Base-by-base conservation (phyloP, 2,113 vertebrate genomes). In the Psephotus haematonotus region DNA sequence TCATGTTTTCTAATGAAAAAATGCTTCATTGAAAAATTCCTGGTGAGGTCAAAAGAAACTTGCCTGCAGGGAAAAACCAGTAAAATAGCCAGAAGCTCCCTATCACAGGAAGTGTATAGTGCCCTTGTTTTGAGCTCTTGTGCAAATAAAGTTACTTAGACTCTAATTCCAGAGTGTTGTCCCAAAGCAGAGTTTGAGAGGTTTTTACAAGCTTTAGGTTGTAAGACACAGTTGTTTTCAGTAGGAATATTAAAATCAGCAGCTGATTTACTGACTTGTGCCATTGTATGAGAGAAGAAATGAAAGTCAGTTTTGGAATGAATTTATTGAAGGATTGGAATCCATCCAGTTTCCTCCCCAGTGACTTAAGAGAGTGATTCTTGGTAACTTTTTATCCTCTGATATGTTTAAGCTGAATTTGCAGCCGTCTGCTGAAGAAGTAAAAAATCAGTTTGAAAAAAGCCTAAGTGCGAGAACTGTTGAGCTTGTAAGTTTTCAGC, bases 321-420 rank as follows among this genome's bases (percentile, higher is more conserved):
- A 85, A 69, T 92, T 96, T 87, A 33, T 31, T 82, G 86, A 60
- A 75, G 62, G 43, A n/a, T 37, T 94, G 83, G 88, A 95, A 93
- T 86, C 68, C 44, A 28, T 90, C 84, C 83, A 86, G 15, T 77
- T 93, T 86, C 62, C 33, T 88, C 82, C 59, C 59, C 52, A 80
- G 62, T 67, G 82, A 63, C 23, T 87, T 46, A 55, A 91, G 89
- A 81, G 77, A 91, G 47, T 75, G 69, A 44, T 57, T 93, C 47
- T 89, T 78, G 52, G 65, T 93, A 76, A 44, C 31, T 17, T 92
- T 84, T 82, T 57, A 65, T 65, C 25, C 52, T 82, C 7, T 62
- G 43, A 25, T 83, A n/a, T 2, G 1, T 62, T 64, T 57, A 52
- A 82, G 37, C 28, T 91, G 78, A 35, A 11, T 91, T 87, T 89